Evolutionary conservation across 1,140 invertebrate species (phyloP).

Genomic region (Drosophila chauvacae): DNA sequence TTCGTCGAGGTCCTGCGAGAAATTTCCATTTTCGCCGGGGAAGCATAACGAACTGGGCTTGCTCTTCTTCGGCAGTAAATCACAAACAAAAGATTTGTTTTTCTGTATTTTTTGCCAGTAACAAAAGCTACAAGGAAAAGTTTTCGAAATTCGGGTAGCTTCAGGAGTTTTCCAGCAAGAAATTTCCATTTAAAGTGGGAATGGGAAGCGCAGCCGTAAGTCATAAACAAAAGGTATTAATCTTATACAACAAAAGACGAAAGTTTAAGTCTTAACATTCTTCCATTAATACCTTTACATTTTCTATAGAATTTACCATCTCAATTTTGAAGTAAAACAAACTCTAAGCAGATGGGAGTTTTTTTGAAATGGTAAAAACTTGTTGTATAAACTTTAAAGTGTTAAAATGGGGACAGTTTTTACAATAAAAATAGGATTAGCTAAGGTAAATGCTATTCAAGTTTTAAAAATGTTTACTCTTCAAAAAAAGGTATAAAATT

Average conservation of each 20-base stretch:
- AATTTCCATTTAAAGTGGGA: conserved; percentile 8
- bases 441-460: neutral
- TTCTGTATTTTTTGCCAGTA: neutral
- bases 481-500: neutral
- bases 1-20: conserved; percentile 32
- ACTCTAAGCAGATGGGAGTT: neutral
- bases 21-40: conserved; percentile 49
- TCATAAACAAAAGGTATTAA: conserved; percentile 27
- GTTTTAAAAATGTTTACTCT: neutral
- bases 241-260: conserved; percentile 9
- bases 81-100: conserved; percentile 14
- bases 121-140: conserved; percentile 22
- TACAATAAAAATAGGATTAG: neutral
- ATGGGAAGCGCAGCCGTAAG: conserved; percentile 1
- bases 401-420: neutral
- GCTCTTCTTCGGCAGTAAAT: conserved; percentile 21
- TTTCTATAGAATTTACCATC: neutral
- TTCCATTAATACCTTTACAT: conserved; percentile 1
- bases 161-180: neutral
- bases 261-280: neutral
- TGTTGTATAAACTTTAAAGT: neutral
- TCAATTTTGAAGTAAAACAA: neutral
- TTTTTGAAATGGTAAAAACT: neutral
- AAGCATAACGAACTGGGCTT: conserved; percentile 27
- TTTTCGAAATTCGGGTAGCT: conserved; percentile 1